These are phyloP conservation scores for Halocynthia aurantium DNA, from an alignment of 23 tunicate species.

Conservation along the genomic window DNA sequence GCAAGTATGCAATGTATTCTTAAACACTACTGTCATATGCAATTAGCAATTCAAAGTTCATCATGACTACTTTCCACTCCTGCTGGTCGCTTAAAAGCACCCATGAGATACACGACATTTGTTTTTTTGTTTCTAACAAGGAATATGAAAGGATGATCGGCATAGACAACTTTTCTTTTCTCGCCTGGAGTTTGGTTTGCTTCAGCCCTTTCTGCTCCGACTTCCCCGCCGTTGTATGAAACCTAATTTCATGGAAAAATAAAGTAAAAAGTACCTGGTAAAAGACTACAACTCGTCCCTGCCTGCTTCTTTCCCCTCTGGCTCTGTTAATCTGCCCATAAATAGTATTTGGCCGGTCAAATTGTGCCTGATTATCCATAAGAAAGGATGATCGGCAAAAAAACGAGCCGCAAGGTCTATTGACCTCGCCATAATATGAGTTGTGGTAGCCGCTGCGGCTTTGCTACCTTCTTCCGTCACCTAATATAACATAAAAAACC, in stretches of 20 bases:
- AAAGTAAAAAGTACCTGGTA: neutral
- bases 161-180: constrained; percentile 52
- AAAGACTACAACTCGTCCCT: constrained; percentile 37
- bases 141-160: constrained; percentile 83
- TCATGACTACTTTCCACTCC: constrained; percentile 56
- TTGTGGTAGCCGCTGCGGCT: constrained; percentile 81
- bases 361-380: constrained; percentile 56
- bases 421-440: constrained; percentile 54
- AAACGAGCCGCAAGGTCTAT: constrained; percentile 20
- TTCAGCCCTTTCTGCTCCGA: constrained; percentile 64
- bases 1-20: too few relatives aligned
- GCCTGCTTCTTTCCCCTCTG: constrained; percentile 33
- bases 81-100: constrained; percentile 68
- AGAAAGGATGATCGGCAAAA: constrained; percentile 72
- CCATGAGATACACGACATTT: constrained; percentile 1
- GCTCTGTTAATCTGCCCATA: constrained; percentile 49
- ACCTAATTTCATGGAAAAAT: constrained; percentile 31
- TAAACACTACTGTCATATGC: neutral
- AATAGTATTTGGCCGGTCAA: constrained; percentile 52
- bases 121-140: constrained; percentile 40
- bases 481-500: constrained; percentile 21
- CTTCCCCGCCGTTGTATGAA: constrained; percentile 54
- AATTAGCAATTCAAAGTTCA: constrained; percentile 40
- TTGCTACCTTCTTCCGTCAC: constrained; percentile 81
- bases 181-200: constrained; percentile 31